Evolutionary conservation across 2,888 invertebrate genomes (phyloP), one percentile per base, ranked within the genome.

Genomic region (Lottia scabra): DNA sequence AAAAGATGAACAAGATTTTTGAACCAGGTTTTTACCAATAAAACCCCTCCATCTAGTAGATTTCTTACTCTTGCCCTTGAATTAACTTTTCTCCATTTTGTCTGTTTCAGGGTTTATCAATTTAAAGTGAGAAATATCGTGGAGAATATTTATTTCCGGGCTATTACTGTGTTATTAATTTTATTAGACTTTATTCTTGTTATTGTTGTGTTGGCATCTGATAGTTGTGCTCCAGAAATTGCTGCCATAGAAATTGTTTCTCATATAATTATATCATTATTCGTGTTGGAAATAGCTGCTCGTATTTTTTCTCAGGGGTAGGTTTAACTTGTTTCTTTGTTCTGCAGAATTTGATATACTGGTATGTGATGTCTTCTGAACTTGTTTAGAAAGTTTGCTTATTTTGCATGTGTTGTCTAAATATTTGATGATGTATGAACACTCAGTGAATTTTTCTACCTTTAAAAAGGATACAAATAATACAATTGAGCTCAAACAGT

Each of bases 221-320:
- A 81, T 63, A 67, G 74, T 13, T 82, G 82, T 71, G 77, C 77
- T 38, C 71, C 75, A 30, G 75, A 73, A 68, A 78, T 77, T 63
- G 77, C 72, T 67, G 78, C 70, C 1, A 70, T 87, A n/a, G 89
- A 89, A 71, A 83, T 85, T 30, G 76, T 87, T 23, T 89, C 89
- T 43, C 86, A 90, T 65, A 80, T 85, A 74, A 88, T 91, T 75
- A 87, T 89, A 45, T 81, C 83, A 15, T 88, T 88, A 75, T 91
- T 91, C 79, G 81, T 91, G 63, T 73, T 90, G 5, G 91, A 91
- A 81, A 85, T 91, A 45, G 75, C 75, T 48, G 81, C 89, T 1
- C 83, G 91, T 70, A 87, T 91, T 44, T 87, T 89, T 78, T 89
- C 86, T 48, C 82, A 87, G 74, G 88, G 89, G 90, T 90, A 82